Evolutionary conservation across 1,140 invertebrate genomes (phyloP), one percentile per base, ranked within the genome.

Genomic region (Atta cephalotes): DNA sequence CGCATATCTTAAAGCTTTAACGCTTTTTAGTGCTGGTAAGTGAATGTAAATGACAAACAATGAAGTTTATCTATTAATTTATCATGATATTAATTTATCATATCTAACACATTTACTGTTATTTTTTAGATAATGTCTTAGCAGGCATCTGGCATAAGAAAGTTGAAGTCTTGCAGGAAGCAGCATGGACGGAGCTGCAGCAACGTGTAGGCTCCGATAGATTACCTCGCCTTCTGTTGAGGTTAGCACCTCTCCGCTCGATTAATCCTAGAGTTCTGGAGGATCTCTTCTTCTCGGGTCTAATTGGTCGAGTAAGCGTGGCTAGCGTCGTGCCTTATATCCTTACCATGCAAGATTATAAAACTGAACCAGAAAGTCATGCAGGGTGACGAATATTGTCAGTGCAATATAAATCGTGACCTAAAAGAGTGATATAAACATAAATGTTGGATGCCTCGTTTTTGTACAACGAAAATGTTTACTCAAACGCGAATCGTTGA

Each of bases 291-390:
- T 99, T 99, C 94, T 97, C 98, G 16, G 98, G 98, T 25, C 96
- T 99, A 53, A 97, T 99, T 56, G 98, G 98, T n/a, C 98, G 97
- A 93, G 97, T 98, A 84, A 98, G 98, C 95, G 98, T 99, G 82
- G 98, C 98, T 93, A 98, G 97, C 93, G 97, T 99, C 87, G 98
- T 99, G 94, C 98, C 98, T 80, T 98, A 98, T 93, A 97, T 99
- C 92, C 96, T 99, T 81, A 97, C 97, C 89, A 98, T 98, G 97
- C 94, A 94, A 92, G 94, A 95, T 90, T 95, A 94, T 89, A 95
- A 95, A 93, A 89, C 93, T 85, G 95, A 95, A 92, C 91, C 93
- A 74, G 94, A 95, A 71, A 93, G 91, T 91, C 94, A 94, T 88
- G 95, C 94, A 93, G 94, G 92, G 92, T 95, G 93, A 93, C 92